These are phyloP conservation scores for Parnassius apollo DNA, from an alignment of 2,888 invertebrate genomes.

Conservation along the genomic window DNA sequence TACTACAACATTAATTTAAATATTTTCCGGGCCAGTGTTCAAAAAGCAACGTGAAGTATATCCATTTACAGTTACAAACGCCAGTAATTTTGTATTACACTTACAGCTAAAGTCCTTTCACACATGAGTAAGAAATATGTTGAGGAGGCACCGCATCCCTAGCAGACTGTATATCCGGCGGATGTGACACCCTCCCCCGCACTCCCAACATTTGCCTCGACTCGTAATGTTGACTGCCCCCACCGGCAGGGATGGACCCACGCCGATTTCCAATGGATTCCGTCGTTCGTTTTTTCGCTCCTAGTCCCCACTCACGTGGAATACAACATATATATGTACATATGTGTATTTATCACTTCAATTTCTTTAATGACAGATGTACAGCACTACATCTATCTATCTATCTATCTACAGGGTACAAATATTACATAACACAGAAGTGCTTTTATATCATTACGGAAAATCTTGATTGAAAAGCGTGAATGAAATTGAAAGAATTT, in stretches of 20 bases:
- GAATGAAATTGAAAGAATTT: too few species aligned
- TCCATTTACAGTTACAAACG: slow-evolving; percentile 8
- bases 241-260: slow-evolving; percentile 27
- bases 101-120: slow-evolving; percentile 26
- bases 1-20: too few species aligned
- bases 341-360: slow-evolving; percentile 36
- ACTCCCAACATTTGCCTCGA: slow-evolving; percentile 14
- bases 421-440: too few species aligned
- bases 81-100: slow-evolving; percentile 19
- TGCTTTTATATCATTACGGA: too few species aligned
- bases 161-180: slow-evolving; percentile 56
- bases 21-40: too few species aligned
- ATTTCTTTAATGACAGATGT: slow-evolving; percentile 2
- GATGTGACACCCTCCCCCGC: slow-evolving; percentile 31
- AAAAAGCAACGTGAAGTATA: slow-evolving; percentile 1
- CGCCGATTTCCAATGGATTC: slow-evolving; percentile 58
- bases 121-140: slow-evolving; percentile 39
- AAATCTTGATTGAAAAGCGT: too few species aligned
- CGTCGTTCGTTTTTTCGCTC: slow-evolving; percentile 45
- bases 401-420: too few species aligned
- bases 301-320: slow-evolving; percentile 57
- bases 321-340: slow-evolving; percentile 51
- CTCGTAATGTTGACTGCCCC: slow-evolving; percentile 21
- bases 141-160: slow-evolving; percentile 46
- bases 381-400: too few species aligned